A percentile compares a stretch with the other conserved stretches of the same genome.
phyloP scores from a whole-genome alignment of 2,113 vertebrate species.

The Gobiocypris rarus region DNA sequence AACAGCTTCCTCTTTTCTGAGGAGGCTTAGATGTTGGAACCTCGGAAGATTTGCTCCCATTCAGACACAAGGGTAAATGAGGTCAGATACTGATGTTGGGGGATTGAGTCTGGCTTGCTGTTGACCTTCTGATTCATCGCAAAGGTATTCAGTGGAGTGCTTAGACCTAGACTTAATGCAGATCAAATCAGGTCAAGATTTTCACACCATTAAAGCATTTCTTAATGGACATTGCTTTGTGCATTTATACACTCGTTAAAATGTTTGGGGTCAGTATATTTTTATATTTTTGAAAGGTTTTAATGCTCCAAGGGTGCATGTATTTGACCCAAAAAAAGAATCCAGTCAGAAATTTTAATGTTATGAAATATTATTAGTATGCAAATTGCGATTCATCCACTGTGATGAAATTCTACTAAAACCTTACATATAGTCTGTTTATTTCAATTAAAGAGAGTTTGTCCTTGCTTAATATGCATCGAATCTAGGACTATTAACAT shows the following conservation, averaged over 20 bases:
- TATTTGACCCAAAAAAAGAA: neutral
- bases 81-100: neutral
- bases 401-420: neutral
- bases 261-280: neutral
- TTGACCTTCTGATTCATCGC: neutral
- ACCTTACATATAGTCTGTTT: neutral
- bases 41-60: neutral
- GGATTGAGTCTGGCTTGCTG: neutral
- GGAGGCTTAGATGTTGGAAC: neutral
- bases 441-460: neutral
- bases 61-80: neutral
- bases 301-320: no score
- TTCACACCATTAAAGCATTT: neutral
- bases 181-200: neutral
- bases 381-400: no score
- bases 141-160: neutral
- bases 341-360: neutral
- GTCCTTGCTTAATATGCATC: neutral
- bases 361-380: neutral
- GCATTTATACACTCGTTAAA: neutral
- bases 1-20: neutral
- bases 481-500: conserved; percentile 4
- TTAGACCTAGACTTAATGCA: neutral
- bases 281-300: no score
- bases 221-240: neutral